Base-by-base conservation (phyloP, 2,113 vertebrate species). In the Micromys minutus region DNA sequence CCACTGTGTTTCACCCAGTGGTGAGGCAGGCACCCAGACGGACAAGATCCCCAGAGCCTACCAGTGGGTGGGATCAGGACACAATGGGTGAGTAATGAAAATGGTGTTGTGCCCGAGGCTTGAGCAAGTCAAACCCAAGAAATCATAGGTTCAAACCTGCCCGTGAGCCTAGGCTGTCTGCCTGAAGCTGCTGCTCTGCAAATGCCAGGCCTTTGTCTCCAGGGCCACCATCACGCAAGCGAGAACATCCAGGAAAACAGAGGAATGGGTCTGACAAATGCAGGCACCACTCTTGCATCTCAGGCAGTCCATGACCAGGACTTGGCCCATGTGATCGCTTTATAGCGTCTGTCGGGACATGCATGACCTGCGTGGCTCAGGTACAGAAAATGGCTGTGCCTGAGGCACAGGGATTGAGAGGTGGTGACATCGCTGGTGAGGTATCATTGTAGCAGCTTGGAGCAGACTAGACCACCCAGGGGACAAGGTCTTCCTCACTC, bases 51-150 rank as follows among this genome's bases (percentile, higher is more conserved):
- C 61, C 89, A 91, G 91, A 65, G 59, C 77, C 59, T 89, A 42
- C 52, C 74, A 83, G 67, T 47, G 74, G 74, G 83, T 31, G 39
- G 74, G 87, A 69, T 81, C 61, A 31, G 42, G 26, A 34, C 36
- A 88, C 87, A 89, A 55, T 36, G 34, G 59, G 11, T 55, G 50
- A 90, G 52, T 77, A 71, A 80, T 47, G 15, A 67, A 21, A 57
- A 55, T 79, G 81, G 77, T n/a, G 94, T 42, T 59, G 72, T 88
- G n/a, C 65, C 80, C 74, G 74, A 95, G 72, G 77, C 69, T 69
- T 61, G 84, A 76, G 59, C 79, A 89, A 85, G 55, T 71, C 59
- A 65, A 11, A 9, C 36, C 52, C 75, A 72, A 87, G 52, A 87
- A 94, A 77, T 90, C 80, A 87, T 16, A 59, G 26, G 47, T 94